Percentiles rank a stretch among this genome's conserved stretches.
phyloP scores from a whole-genome alignment of 2,113 vertebrate genomes.

The Xiphophorus couchianus region DNA sequence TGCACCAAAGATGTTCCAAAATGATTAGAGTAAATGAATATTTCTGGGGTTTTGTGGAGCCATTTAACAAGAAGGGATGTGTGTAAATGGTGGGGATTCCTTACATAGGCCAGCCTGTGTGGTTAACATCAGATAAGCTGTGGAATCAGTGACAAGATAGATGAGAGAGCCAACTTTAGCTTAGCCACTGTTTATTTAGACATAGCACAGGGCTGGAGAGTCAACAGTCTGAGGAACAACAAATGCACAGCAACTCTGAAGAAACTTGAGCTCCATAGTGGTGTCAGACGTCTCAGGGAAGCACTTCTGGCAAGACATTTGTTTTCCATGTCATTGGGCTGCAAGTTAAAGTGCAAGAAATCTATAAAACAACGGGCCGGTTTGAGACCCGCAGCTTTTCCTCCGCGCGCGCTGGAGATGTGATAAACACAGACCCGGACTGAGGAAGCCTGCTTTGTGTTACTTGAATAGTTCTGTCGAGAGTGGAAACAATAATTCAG shows the following conservation, averaged over 20 bases:
- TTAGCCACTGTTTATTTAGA: slow-evolving; percentile 72
- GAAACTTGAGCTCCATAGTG: slow-evolving; percentile 54
- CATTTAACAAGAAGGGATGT: slow-evolving; percentile 7
- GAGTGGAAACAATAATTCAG: slow-evolving; percentile 59
- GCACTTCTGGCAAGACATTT: slow-evolving; percentile 38
- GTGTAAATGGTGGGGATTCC: slow-evolving; percentile 12
- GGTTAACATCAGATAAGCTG: slow-evolving; percentile 71
- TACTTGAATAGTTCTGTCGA: slow-evolving; percentile 53
- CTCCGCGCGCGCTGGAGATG: slow-evolving; percentile 14
- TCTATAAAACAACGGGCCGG: slow-evolving; percentile 26
- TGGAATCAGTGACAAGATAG: slow-evolving; percentile 58
- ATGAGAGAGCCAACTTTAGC: slow-evolving; percentile 59
- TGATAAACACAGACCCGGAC: slow-evolving; percentile 51
- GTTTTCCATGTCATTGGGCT: slow-evolving; percentile 33
- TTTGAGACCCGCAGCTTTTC: slow-evolving; percentile 26
- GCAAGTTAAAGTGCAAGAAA: slow-evolving; percentile 25
- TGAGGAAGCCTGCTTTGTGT: slow-evolving; percentile 56
- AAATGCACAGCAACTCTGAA: slow-evolving; percentile 44
- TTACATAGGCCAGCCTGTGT: slow-evolving; percentile 20
- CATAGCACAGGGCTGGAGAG: slow-evolving; percentile 66
- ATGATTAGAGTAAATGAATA: slow-evolving; percentile 2
- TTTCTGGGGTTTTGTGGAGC: slow-evolving; percentile 3
- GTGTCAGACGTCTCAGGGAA: slow-evolving; percentile 41
- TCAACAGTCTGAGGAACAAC: slow-evolving; percentile 66
- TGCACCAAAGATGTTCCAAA: slow-evolving; percentile 23